These are phyloP conservation scores for Nudaria mundana DNA, from an alignment of 2,888 invertebrate genomes.

Conservation along the genomic window DNA sequence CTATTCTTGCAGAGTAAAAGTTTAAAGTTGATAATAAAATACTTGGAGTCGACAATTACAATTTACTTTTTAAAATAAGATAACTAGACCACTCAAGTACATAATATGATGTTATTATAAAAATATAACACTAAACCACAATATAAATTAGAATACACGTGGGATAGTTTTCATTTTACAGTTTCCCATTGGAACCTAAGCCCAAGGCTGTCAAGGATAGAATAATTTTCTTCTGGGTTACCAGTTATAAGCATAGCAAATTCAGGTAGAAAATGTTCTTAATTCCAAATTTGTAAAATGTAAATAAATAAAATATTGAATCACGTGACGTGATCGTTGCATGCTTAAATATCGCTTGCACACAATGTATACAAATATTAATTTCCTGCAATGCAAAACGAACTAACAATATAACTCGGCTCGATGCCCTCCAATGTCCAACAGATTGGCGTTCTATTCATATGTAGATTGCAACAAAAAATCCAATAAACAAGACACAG, in stretches of 20 bases:
- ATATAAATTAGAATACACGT: no score
- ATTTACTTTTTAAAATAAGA: no score
- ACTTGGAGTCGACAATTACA: conserved; percentile 39
- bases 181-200: no score
- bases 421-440: conserved; percentile 57
- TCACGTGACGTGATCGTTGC: conserved; percentile 32
- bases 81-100: no score
- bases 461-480: conserved; percentile 81
- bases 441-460: conserved; percentile 77
- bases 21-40: conserved; percentile 54
- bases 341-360: conserved; percentile 23
- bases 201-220: no score
- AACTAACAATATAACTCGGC: conserved; percentile 46
- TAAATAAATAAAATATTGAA: conserved; percentile 29
- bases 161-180: no score
- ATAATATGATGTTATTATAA: no score
- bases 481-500: conserved; percentile 79
- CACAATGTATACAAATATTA: conserved; percentile 26
- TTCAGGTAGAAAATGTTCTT: no score
- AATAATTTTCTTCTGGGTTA: no score
- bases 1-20: conserved; percentile 58
- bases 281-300: no score
- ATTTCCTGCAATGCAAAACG: conserved; percentile 36
- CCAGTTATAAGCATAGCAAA: no score
- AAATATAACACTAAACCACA: no score